Conservation (phyloP, 2,888 invertebrate genomes). For the Plebejus anna region DNA sequence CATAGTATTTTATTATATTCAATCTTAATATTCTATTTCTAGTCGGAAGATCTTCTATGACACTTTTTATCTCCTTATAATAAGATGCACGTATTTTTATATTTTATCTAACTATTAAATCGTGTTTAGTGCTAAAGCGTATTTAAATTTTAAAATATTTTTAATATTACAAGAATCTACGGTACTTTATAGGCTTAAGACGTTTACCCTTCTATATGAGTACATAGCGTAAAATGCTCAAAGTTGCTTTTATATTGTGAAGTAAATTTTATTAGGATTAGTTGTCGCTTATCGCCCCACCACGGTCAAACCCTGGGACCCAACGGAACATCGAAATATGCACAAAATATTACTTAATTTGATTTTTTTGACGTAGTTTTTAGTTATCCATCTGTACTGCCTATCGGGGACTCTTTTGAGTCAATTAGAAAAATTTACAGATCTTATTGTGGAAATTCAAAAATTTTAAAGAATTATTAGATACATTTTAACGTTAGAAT, state of each 20-base stretch:
- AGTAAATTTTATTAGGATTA: conserved; percentile 7
- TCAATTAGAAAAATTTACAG: conserved; percentile 3
- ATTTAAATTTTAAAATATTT: conserved; percentile 25
- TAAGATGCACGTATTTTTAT: conserved; percentile 28
- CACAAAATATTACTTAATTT: not conserved
- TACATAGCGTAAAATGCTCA: conserved; percentile 23
- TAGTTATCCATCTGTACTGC: not conserved
- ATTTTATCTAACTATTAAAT: conserved; percentile 13
- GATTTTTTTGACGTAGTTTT: not conserved
- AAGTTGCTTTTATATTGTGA: conserved; percentile 18
- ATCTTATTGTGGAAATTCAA: not conserved
- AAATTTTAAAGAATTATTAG: not conserved
- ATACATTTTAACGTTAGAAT: not conserved
- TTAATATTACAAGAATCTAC: conserved; percentile 11
- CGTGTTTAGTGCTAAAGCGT: conserved; percentile 20
- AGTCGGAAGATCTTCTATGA: conserved; percentile 12
- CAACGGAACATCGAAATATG: conserved; percentile 20
- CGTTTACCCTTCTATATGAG: conserved; percentile 18
- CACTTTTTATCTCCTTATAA: conserved; percentile 26
- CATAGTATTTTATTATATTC: conserved; percentile 24
- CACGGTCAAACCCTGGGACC: conserved; percentile 7
- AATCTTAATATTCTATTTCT: conserved; percentile 26
- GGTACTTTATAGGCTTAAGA: conserved; percentile 11
- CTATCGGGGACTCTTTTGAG: not conserved
- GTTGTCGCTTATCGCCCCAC: not conserved